Base-by-base conservation (phyloP, 2,113 vertebrate species). In the Hemichromis elongatus region DNA sequence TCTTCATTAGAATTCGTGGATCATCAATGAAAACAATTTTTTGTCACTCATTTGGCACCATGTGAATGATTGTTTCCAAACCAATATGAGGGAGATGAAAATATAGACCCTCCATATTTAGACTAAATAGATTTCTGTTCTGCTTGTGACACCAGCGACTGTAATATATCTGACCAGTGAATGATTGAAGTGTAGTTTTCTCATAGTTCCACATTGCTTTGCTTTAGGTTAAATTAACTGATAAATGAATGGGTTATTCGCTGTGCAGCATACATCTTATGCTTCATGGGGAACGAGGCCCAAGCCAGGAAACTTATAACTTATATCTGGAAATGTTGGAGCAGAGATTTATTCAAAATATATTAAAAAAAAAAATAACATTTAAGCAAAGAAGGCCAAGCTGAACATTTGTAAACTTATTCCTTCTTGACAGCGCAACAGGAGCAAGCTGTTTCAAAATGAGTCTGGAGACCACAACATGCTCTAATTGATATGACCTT, bases 401-500 rank as follows among this genome's bases (percentile, higher is more conserved):
- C 53, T 88, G 86, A 84, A 86, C 84, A 86, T 93, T 92, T 82
- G 92, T 91, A 88, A 80, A 88, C 88, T 81, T 92, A 88, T 86
- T 94, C 84, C 89, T 86, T 90, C 88, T 89, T 85, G 85, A 93
- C 90, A 88, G 82, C 56, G 85, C 91, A 90, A 93, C 91, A 88
- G 89, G 80, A 94, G 94, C 93, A 95, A 95, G 95, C 95, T 96
- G 95, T 93, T 96, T 93, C 85, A 94, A 91, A 96, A 96, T 92
- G 95, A 96, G 95, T 95, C 94, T 93, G 89, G 96, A 96, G 96
- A 96, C 94, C 94, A 93, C 94, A 96, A 95, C 93, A 95, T 93
- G 93, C 94, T 94, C 95, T 96, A 97, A 96, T 97, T 96, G 95
- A 97, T 96, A 95, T 96, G 96, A 96, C 96, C 96, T 96, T 96